phyloP scores from a whole-genome alignment of 2,888 invertebrate species.

The Latrodectus elegans region DNA sequence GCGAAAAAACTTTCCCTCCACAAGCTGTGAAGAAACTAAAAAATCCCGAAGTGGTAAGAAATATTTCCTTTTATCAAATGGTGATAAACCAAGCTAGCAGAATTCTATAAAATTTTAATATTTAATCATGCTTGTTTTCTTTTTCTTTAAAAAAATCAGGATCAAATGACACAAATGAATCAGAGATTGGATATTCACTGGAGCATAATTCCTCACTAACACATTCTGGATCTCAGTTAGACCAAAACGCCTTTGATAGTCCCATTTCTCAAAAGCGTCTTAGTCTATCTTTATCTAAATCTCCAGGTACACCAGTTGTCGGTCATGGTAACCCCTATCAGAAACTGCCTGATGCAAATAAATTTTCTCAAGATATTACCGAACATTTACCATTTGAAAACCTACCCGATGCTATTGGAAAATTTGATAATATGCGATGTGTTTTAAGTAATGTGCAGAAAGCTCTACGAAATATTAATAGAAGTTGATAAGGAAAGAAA shows the following conservation, averaged over 20 bases:
- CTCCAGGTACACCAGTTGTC: constrained; percentile 64
- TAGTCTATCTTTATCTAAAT: constrained; percentile 53
- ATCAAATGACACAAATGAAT: constrained; percentile 24
- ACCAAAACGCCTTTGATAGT: constrained; percentile 11
- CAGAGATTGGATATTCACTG: constrained; percentile 4
- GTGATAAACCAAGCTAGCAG: not conserved
- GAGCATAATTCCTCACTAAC: constrained; percentile 22
- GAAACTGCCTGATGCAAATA: constrained; percentile 82
- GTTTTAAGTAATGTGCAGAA: constrained; percentile 76
- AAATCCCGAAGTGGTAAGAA: constrained; percentile 50
- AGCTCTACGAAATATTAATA: constrained; percentile 44
- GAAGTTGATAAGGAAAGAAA: constrained; percentile 31
- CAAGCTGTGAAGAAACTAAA: constrained; percentile 35
- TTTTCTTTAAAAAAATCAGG: constrained; percentile 27
- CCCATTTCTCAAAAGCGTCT: constrained; percentile 13
- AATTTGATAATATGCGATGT: constrained; percentile 86
- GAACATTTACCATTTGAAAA: constrained; percentile 94
- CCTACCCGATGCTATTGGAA: constrained; percentile 90
- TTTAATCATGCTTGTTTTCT: not conserved
- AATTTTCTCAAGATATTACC: constrained; percentile 88
- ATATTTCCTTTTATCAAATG: not conserved
- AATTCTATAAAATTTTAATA: not conserved
- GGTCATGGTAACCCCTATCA: constrained; percentile 68
- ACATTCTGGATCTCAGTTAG: constrained; percentile 4
- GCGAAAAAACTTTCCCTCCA: constrained; percentile 7